phyloP scores from a whole-genome alignment of 37 sponge, comb jelly and placozoan genomes.

The Hexactinellida sp. region DNA sequence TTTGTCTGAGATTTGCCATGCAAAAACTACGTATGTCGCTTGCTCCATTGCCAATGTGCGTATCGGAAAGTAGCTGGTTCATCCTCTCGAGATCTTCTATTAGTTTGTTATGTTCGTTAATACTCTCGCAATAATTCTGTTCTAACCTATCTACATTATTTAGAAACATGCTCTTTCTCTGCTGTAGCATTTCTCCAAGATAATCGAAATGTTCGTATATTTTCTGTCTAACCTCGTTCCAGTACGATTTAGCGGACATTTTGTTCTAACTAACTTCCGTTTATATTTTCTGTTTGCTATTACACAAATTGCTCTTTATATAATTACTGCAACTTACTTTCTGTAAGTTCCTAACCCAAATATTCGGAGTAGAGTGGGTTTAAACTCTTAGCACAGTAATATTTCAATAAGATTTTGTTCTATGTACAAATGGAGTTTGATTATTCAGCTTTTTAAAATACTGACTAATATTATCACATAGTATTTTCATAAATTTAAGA shows the following conservation, averaged over 20 bases:
- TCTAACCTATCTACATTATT: neutral
- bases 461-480: no score
- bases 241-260: neutral
- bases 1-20: neutral
- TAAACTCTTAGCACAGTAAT: no score
- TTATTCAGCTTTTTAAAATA: no score
- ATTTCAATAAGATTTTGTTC: no score
- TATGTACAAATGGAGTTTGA: no score
- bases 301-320: neutral
- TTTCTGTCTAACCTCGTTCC: slow-evolving; percentile 1
- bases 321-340: no score
- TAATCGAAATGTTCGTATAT: neutral
- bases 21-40: neutral
- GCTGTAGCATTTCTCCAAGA: neutral
- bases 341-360: no score
- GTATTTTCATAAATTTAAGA: no score
- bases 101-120: neutral
- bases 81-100: neutral
- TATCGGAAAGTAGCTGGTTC: neutral
- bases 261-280: neutral
- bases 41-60: neutral
- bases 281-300: neutral
- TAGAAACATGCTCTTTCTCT: neutral
- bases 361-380: no score
- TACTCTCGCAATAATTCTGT: neutral